Conservation (phyloP, 2,113 vertebrate genomes). For the Morone chrysops region DNA sequence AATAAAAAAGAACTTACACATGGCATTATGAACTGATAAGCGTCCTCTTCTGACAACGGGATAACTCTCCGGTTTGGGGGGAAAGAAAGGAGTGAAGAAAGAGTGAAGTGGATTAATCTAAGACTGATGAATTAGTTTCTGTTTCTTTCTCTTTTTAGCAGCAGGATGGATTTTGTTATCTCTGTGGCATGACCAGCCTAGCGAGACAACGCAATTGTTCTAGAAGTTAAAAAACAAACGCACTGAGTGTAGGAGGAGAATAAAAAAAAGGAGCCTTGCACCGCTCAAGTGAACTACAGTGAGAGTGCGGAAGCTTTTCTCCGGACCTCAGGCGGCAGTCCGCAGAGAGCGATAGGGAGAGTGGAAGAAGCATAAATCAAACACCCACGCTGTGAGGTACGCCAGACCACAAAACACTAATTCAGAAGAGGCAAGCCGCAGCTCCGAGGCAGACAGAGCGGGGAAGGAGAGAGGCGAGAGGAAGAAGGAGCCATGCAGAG, state of each 20-base stretch:
- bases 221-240: slow-evolving; percentile 59
- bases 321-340: slow-evolving; percentile 68
- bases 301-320: slow-evolving; percentile 57
- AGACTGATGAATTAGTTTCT: slow-evolving; percentile 58
- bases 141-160: slow-evolving; percentile 24
- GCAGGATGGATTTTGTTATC: slow-evolving; percentile 67
- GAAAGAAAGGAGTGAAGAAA: slow-evolving; percentile 27
- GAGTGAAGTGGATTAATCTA: slow-evolving; percentile 72
- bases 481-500: slow-evolving; percentile 80
- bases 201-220: slow-evolving; percentile 40
- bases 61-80: slow-evolving; percentile 36
- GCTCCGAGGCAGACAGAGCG: slow-evolving; percentile 36
- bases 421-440: slow-evolving; percentile 42
- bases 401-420: slow-evolving; percentile 42
- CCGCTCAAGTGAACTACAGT: slow-evolving; percentile 60
- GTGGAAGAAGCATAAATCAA: slow-evolving; percentile 59
- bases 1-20: slow-evolving; percentile 75
- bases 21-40: slow-evolving; percentile 56
- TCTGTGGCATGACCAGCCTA: slow-evolving; percentile 30
- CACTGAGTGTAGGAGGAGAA: slow-evolving; percentile 12
- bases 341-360: slow-evolving; percentile 62
- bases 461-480: slow-evolving; percentile 34
- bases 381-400: slow-evolving; percentile 68
- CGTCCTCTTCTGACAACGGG: slow-evolving; percentile 39
- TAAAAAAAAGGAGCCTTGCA: slow-evolving; percentile 28